Percentiles rank a stretch among this genome's conserved stretches.
These are phyloP conservation scores for Brachionus rotundiformis DNA, from an alignment of 1,140 invertebrate species.

Conservation along the genomic window DNA sequence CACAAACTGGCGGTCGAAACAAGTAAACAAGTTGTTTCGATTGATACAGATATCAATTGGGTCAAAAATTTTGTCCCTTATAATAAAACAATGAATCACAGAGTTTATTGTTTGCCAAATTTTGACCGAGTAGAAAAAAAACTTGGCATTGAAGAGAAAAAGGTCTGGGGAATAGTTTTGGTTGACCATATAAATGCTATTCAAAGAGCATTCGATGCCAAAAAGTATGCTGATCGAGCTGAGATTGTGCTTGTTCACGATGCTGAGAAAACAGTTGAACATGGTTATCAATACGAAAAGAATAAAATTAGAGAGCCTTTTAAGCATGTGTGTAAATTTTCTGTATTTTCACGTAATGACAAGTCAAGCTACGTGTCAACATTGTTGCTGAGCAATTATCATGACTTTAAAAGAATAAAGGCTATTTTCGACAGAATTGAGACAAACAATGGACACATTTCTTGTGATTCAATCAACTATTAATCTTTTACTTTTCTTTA, in stretches of 20 bases:
- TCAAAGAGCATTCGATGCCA: background rate
- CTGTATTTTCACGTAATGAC: background rate
- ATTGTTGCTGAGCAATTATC: background rate
- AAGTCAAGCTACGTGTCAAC: conserved; percentile 31
- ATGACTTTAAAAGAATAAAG: background rate
- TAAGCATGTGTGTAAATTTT: conserved; percentile 33
- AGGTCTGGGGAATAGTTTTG: conserved; percentile 18
- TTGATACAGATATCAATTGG: background rate
- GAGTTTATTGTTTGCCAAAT: background rate
- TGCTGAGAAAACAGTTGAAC: conserved; percentile 23
- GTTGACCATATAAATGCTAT: conserved; percentile 33
- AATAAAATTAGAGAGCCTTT: conserved; percentile 12
- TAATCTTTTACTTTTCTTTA: no score
- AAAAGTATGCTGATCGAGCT: background rate
- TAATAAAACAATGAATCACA: conserved; percentile 4
- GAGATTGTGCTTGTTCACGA: conserved; percentile 32
- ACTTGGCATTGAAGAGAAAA: background rate
- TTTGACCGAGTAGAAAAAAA: conserved; percentile 1
- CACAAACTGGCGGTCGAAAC: background rate
- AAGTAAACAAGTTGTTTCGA: background rate
- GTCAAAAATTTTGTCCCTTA: conserved; percentile 21
- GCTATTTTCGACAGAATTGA: background rate
- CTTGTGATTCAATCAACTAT: conserved; percentile 25
- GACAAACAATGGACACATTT: conserved; percentile 9
- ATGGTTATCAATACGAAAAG: conserved; percentile 32